These are phyloP conservation scores for Drosophila melanosoma DNA, from an alignment of 2,888 invertebrate genomes.

Conservation along the genomic window DNA sequence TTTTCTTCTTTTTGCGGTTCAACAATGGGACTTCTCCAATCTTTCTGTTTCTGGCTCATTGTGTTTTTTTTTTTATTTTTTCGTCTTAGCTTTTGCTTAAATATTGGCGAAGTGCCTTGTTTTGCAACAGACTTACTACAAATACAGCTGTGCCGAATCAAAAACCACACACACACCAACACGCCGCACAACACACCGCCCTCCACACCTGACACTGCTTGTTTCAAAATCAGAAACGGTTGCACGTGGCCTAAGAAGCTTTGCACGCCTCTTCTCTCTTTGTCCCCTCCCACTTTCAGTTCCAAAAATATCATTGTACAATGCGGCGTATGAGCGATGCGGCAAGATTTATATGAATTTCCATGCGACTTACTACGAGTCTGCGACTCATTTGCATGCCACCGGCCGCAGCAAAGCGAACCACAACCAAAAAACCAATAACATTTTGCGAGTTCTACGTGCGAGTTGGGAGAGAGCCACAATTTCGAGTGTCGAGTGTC, in stretches of 20 bases:
- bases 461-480: background rate
- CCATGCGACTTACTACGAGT: slow-evolving; percentile 37
- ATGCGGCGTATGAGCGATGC: slow-evolving; percentile 53
- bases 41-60: background rate
- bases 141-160: slow-evolving; percentile 1
- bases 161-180: background rate
- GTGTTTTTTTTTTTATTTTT: background rate
- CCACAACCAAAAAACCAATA: slow-evolving; percentile 59
- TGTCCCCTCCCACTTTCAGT: background rate
- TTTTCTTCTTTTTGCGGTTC: slow-evolving; percentile 5
- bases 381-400: slow-evolving; percentile 49
- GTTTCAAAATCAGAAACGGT: slow-evolving; percentile 19
- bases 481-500: slow-evolving; percentile 7
- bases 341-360: slow-evolving; percentile 67
- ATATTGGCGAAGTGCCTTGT: slow-evolving; percentile 72
- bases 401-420: slow-evolving; percentile 61
- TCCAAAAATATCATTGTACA: slow-evolving; percentile 11
- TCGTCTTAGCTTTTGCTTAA: slow-evolving; percentile 32
- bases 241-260: slow-evolving; percentile 49
- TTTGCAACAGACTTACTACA: slow-evolving; percentile 47
- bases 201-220: slow-evolving; percentile 6
- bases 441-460: slow-evolving; percentile 52
- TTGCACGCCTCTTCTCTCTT: slow-evolving; percentile 27
- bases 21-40: background rate
- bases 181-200: background rate